Evolutionary conservation across 2,888 invertebrate species (phyloP).

Genomic region (Latheticus oryzae): DNA sequence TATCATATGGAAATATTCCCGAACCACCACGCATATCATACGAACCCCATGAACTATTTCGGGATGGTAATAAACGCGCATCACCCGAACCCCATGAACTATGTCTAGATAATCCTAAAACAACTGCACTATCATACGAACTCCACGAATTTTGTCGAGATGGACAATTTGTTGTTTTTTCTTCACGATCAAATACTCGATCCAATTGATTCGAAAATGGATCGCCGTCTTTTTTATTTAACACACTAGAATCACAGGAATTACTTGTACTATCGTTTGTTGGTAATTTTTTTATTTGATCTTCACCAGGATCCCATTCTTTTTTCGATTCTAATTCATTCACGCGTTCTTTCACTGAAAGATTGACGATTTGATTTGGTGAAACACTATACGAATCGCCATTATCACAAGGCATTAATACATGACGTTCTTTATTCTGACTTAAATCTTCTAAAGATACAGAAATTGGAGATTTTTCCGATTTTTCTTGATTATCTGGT

Average conservation of each 20-base stretch:
- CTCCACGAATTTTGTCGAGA: constrained; percentile 83
- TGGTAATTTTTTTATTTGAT: constrained; percentile 39
- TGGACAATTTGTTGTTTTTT: constrained; percentile 68
- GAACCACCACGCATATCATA: constrained; percentile 72
- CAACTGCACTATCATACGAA: constrained; percentile 82
- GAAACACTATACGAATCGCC: constrained; percentile 91
- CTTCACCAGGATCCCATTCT: constrained; percentile 78
- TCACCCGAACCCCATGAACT: constrained; percentile 88
- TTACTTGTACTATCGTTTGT: constrained; percentile 57
- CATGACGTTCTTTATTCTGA: constrained; percentile 69
- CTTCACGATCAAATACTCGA: constrained; percentile 77
- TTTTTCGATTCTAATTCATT: constrained; percentile 78
- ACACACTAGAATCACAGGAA: constrained; percentile 65
- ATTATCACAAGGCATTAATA: constrained; percentile 86
- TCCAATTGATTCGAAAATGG: constrained; percentile 79
- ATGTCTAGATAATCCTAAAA: constrained; percentile 77
- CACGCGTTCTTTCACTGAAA: constrained; percentile 72
- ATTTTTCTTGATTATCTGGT: constrained; percentile 72
- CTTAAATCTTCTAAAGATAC: constrained; percentile 76
- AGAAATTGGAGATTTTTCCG: constrained; percentile 69
- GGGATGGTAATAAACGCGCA: constrained; percentile 72
- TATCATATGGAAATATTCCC: constrained; percentile 70
- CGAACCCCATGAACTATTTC: constrained; percentile 80
- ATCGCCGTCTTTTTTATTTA: constrained; percentile 69
- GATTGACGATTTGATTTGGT: constrained; percentile 88